These are phyloP conservation scores for Camelus bactrianus DNA, from an alignment of 2,113 vertebrate species.

Conservation along the genomic window DNA sequence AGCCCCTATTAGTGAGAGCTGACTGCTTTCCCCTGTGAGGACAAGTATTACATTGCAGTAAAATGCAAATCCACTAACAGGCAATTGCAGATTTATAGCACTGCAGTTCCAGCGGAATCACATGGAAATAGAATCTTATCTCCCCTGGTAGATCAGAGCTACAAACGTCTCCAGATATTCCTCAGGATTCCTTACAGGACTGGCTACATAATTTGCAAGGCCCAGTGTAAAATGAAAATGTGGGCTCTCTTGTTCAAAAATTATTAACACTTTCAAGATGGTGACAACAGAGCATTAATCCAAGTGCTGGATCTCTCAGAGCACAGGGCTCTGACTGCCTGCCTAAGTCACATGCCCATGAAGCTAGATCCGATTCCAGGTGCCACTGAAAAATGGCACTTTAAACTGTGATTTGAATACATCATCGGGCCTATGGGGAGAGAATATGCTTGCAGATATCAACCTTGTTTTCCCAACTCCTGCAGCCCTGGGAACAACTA, in stretches of 20 bases:
- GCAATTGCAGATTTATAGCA: slow-evolving; percentile 24
- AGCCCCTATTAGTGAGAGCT: slow-evolving; percentile 46
- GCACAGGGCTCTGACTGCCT: background rate
- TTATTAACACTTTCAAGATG: slow-evolving; percentile 28
- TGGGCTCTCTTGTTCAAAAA: background rate
- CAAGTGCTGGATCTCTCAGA: background rate
- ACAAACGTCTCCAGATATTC: background rate
- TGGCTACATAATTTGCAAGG: background rate
- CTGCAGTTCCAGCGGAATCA: background rate
- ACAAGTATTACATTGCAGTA: background rate
- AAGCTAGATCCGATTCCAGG: background rate
- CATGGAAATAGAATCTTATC: background rate
- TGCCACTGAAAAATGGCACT: slow-evolving; percentile 23
- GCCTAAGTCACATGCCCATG: background rate
- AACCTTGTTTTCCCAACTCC: background rate
- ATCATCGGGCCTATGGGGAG: background rate
- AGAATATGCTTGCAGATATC: background rate
- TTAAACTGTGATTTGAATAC: background rate
- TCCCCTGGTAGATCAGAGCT: background rate
- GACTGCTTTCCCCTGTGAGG: slow-evolving; percentile 35
- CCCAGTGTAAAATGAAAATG: background rate
- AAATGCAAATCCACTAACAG: slow-evolving; percentile 61
- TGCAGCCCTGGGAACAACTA: background rate
- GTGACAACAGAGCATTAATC: background rate
- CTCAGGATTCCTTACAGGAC: background rate